phyloP scores from a whole-genome alignment of 2,797 vertebrate species.

The Florisuga fusca region DNA sequence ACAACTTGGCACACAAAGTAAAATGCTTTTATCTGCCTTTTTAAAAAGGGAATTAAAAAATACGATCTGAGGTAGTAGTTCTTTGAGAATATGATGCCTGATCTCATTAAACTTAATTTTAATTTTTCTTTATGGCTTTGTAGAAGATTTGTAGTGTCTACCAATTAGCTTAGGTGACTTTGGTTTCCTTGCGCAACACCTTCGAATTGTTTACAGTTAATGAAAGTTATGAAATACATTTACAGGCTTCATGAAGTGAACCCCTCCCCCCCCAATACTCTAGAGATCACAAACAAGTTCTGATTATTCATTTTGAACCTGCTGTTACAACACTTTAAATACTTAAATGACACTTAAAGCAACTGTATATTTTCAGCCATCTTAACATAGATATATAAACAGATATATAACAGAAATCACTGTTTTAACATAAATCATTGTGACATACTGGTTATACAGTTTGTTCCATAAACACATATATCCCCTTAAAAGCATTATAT shows the following conservation, averaged over 20 bases:
- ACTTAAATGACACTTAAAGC: conserved; percentile 42
- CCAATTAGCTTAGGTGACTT: conserved; percentile 42
- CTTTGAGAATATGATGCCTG: conserved; percentile 41
- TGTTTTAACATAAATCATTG: conserved; percentile 48
- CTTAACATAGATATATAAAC: conserved; percentile 50
- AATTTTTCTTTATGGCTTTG: conserved; percentile 77
- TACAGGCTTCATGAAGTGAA: conserved; percentile 24
- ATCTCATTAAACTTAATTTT: conserved; percentile 20
- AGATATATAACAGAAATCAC: conserved; percentile 54
- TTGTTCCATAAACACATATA: conserved; percentile 57
- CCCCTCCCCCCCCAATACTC: background rate
- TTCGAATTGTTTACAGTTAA: background rate
- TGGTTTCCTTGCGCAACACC: conserved; percentile 55
- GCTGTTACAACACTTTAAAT: conserved; percentile 33
- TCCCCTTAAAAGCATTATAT: conserved; percentile 13
- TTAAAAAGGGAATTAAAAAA: conserved; percentile 28
- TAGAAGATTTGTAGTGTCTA: conserved; percentile 19
- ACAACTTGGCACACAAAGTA: background rate
- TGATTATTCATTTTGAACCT: conserved; percentile 14
- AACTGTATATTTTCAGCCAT: conserved; percentile 31
- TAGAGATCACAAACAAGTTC: conserved; percentile 21
- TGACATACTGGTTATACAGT: conserved; percentile 48
- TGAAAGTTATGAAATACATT: conserved; percentile 2
- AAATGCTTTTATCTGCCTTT: conserved; percentile 30
- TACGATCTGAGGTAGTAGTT: conserved; percentile 71